Conservation (phyloP, 2,888 invertebrate genomes). For the Panopea generosa region DNA sequence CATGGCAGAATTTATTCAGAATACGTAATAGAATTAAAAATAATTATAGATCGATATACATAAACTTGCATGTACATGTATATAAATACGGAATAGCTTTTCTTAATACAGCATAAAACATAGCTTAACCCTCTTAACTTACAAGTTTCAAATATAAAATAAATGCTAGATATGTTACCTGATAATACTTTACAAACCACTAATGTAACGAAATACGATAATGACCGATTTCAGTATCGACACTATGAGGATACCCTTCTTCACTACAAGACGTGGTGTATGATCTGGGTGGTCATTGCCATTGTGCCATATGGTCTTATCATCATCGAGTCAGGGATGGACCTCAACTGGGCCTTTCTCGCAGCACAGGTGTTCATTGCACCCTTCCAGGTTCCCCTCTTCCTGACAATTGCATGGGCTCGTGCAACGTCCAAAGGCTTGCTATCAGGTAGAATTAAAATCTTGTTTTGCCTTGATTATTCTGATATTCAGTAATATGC, state of each 20-base stretch:
- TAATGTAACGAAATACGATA: neutral
- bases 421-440: slow-evolving; percentile 72
- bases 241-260: slow-evolving; percentile 73
- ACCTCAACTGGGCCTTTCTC: slow-evolving; percentile 78
- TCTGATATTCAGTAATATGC: no score
- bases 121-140: neutral
- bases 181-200: neutral
- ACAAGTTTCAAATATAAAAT: neutral
- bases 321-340: slow-evolving; percentile 68
- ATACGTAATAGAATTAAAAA: no score
- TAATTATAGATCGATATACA: no score
- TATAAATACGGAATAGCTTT: no score
- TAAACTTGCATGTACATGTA: no score
- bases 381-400: slow-evolving; percentile 75
- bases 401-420: slow-evolving; percentile 77
- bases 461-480: no score
- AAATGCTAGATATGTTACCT: neutral
- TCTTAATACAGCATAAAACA: no score
- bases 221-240: slow-evolving; percentile 56
- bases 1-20: no score
- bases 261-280: slow-evolving; percentile 79
- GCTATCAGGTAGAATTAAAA: slow-evolving; percentile 71
- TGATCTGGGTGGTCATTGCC: slow-evolving; percentile 74
- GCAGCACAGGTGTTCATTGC: slow-evolving; percentile 66
- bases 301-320: slow-evolving; percentile 77